Base-by-base conservation (phyloP, 2,113 vertebrate genomes). In the Pangasianodon gigas region DNA sequence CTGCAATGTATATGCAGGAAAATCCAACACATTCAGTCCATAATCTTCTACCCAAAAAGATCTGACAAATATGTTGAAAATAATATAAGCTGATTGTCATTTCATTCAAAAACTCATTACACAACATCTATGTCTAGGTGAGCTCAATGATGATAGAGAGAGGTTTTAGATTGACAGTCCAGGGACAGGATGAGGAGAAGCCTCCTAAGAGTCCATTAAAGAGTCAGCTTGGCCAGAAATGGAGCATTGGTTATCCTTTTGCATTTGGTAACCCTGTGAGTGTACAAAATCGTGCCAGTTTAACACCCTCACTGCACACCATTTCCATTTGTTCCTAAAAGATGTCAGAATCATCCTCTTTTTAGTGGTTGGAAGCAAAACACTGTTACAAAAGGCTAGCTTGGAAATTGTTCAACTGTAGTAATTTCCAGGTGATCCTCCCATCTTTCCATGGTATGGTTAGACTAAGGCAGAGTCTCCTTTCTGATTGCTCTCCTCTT, bases 61-160 rank as follows among this genome's bases (percentile, higher is more conserved):
- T 41, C 91, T 52, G 58, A 88, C 77, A 87, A 62, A 92, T 84
- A 84, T 54, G 84, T 71, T n/a, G 37, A 75, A 83, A 87, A 71
- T 46, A 90, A 88, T 93, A 92, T 93, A 71, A 37, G n/a, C 10
- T 92, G 96, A 96, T 96, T 96, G 96, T 96, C 95, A 90, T 85
- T 80, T 83, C 8, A 62, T 87, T 44, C 46, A 90, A 88, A 87
- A 92, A 93, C 91, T 89, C 71, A 91, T 91, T 89, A 79, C 21
- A 87, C 37, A 32, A 84, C 41, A 65, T 90, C 89, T 89, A 88
- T 54, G 79, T 87, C 79, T 58, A 48, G 8, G 2, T 2, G 37
- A 71, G 69, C 74, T 84, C 48, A 24, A 16, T 24, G 19, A 60
- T 71, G 13, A 18, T 13, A 51, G 11, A 83, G 60, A 84, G 4